Evolutionary conservation across 1,140 invertebrate genomes (phyloP).

Genomic region (Trichonephila clavipes): DNA sequence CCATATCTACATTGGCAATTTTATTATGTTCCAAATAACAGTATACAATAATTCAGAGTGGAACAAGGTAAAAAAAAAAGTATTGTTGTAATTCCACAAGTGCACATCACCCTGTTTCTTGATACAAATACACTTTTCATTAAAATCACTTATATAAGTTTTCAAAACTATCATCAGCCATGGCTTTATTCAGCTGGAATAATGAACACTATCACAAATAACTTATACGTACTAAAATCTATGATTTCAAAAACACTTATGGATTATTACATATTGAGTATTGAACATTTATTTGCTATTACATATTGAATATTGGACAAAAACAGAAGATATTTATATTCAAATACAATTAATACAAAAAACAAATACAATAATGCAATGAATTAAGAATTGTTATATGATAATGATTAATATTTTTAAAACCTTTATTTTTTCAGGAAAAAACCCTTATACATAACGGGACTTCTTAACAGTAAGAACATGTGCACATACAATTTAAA

Average conservation of each 20-base stretch:
- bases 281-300: no score
- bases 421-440: no score
- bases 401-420: no score
- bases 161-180: not conserved
- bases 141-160: not conserved
- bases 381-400: no score
- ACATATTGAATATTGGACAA: no score
- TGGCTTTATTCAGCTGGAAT: not conserved
- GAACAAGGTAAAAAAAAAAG: slow-evolving; percentile 52
- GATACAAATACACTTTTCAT: not conserved
- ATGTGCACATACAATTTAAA: not conserved
- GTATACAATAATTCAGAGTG: slow-evolving; percentile 45
- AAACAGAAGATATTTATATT: no score
- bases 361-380: no score
- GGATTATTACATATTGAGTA: no score
- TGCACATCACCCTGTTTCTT: slow-evolving; percentile 27
- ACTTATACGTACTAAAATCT: not conserved
- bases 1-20: slow-evolving; percentile 62
- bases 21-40: slow-evolving; percentile 43
- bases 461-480: not conserved
- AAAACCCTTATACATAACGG: not conserved
- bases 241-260: no score
- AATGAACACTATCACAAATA: not conserved
- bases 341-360: no score
- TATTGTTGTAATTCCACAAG: slow-evolving; percentile 23